Base-by-base conservation (phyloP, 2,797 vertebrate genomes). In the Myoxocephalus aenaeus region DNA sequence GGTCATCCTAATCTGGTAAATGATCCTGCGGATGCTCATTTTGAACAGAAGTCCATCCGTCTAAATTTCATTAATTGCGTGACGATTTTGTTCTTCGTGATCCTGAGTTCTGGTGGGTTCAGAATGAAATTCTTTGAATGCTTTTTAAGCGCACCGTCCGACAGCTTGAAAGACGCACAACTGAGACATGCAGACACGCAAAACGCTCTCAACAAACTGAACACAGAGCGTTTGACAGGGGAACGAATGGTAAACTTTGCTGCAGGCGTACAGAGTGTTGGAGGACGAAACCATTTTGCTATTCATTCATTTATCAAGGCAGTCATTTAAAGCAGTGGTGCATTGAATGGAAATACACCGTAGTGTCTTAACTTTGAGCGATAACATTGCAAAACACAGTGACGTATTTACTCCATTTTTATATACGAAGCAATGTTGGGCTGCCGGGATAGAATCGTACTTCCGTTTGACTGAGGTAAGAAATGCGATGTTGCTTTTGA, bases 401-500 rank as follows among this genome's bases (percentile, higher is more conserved):
- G 54, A 64, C 36, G 79, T 61, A 68, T 53, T 77, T 7, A 29
- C 27, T 58, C 17, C 7, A 13, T 74, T 77, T 72, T 77, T 72
- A 83, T 51, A 63, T 5, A 59, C 11, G 1, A 8, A 36, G 13
- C 18, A 73, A 50, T 48, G 61, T 75, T 83, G 50, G 48, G 5
- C 46, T 62, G 44, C 34, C 0, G 18, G 62, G 65, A 8, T 42
- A 27, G 40, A 32, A 73, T 64, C 62, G 17, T 34, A 73, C 80
- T 86, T 88, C 51, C 7, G 62, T 73, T 48, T 63, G 27, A 53
- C 20, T 11, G 22, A 63, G 32, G 40, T 70, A 51, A 75, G 81
- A 67, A 71, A 72, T 48, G 48, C 51, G 54, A 61, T 71, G 75
- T 77, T 75, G 85, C 77, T 83, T 87, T 83, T 78, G 25, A 91